Conservation (phyloP, 2,888 invertebrate species). For the Sphaerophoria taeniata region DNA sequence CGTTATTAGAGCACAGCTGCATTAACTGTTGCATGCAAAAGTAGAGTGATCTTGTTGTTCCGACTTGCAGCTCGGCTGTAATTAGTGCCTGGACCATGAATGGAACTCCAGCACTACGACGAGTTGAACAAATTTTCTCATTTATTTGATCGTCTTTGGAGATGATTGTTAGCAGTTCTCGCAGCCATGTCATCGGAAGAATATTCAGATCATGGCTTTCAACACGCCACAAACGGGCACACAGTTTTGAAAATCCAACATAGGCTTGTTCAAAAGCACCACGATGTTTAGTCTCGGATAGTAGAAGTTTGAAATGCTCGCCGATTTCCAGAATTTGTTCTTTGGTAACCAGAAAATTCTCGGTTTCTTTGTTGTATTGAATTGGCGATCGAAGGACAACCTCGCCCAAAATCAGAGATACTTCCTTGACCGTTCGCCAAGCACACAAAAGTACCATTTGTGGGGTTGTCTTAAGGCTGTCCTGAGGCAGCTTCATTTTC, state of each 20-base stretch:
- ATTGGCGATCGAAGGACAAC: constrained; percentile 85
- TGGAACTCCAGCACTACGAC: constrained; percentile 97
- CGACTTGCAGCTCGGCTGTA: constrained; percentile 88
- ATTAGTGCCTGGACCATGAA: constrained; percentile 93
- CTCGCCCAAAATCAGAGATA: constrained; percentile 88
- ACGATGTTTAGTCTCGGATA: constrained; percentile 93
- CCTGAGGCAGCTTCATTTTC: constrained; percentile 57
- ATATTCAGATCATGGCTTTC: constrained; percentile 83
- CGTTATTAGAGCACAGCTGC: constrained; percentile 76
- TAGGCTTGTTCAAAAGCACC: constrained; percentile 99
- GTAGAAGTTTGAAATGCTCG: constrained; percentile 86
- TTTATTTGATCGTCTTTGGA: constrained; percentile 81
- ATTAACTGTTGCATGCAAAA: constrained; percentile 85
- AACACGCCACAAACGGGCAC: constrained; percentile 85
- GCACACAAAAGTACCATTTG: constrained; percentile 96
- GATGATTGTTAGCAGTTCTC: constrained; percentile 85
- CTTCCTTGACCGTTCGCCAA: constrained; percentile 97
- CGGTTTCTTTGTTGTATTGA: constrained; percentile 75
- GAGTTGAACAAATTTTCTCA: constrained; percentile 89
- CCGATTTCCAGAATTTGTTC: constrained; percentile 85
- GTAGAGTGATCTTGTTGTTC: constrained; percentile 85
- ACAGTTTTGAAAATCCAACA: constrained; percentile 92
- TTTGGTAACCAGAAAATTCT: constrained; percentile 77
- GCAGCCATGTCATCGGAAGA: constrained; percentile 87
- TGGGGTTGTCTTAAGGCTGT: constrained; percentile 84